phyloP scores from a whole-genome alignment of 2,797 vertebrate species.

The Gastrophryne carolinensis region DNA sequence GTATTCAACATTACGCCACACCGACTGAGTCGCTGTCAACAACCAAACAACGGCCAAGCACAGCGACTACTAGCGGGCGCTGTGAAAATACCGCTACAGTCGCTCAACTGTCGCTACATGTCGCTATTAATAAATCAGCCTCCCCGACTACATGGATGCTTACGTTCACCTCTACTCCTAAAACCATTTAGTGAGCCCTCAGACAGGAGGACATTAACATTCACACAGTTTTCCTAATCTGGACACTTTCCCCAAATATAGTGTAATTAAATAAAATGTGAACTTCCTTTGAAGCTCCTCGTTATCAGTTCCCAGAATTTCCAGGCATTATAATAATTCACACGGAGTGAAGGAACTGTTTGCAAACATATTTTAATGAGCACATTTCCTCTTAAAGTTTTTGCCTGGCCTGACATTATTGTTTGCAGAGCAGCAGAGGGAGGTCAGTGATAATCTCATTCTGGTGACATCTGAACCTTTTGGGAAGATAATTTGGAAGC shows the following conservation, averaged over 20 bases:
- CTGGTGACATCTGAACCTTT: slow-evolving; percentile 20
- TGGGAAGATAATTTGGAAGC: not conserved
- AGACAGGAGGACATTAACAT: not conserved
- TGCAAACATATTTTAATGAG: slow-evolving; percentile 8
- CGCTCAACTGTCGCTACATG: too few relatives aligned
- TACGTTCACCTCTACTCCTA: too few relatives aligned
- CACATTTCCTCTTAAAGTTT: slow-evolving; percentile 19
- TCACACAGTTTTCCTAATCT: not conserved
- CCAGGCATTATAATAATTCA: not conserved
- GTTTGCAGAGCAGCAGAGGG: slow-evolving; percentile 17
- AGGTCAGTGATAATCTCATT: slow-evolving; percentile 29
- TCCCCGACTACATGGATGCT: too few relatives aligned
- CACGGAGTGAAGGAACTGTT: not conserved
- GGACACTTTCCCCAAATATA: not conserved
- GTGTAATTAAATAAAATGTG: not conserved
- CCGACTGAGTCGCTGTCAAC: too few relatives aligned
- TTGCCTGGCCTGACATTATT: slow-evolving; percentile 5
- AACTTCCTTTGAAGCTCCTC: not conserved
- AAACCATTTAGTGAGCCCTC: too few relatives aligned
- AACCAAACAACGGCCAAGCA: too few relatives aligned
- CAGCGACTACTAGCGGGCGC: too few relatives aligned
- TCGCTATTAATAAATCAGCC: too few relatives aligned
- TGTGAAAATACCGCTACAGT: too few relatives aligned
- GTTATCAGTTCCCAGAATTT: not conserved
- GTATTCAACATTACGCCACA: too few relatives aligned